phyloP scores from a whole-genome alignment of 2,888 invertebrate genomes.

The Euphydryas editha region DNA sequence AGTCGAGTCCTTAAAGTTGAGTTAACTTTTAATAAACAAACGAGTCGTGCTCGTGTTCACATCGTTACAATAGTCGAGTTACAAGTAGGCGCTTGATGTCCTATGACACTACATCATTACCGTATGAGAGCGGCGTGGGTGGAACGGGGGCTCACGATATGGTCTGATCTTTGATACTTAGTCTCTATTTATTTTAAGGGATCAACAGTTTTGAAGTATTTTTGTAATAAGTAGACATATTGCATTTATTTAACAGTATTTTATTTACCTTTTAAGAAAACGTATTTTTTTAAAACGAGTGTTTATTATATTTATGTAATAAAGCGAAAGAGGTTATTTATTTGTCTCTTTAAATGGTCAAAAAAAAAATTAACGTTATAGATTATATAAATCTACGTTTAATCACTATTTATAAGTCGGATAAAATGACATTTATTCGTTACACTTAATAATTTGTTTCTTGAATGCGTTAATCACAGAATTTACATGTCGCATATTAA shows the following conservation, averaged over 20 bases:
- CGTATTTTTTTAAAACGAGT: no score
- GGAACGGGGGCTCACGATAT: slow-evolving; percentile 49
- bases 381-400: no score
- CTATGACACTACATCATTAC: slow-evolving; percentile 18
- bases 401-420: no score
- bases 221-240: neutral
- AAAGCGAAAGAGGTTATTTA: no score
- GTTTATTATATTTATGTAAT: no score
- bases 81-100: slow-evolving; percentile 7
- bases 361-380: no score
- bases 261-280: no score
- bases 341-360: no score
- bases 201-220: neutral
- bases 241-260: neutral
- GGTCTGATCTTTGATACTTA: slow-evolving; percentile 39
- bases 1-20: neutral
- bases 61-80: neutral
- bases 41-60: neutral
- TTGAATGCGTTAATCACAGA: no score
- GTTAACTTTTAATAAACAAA: neutral
- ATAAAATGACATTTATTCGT: no score
- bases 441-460: no score
- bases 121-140: slow-evolving; percentile 40
- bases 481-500: no score
- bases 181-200: neutral